Evolutionary conservation across 1,140 invertebrate species (phyloP), one percentile per base, ranked within the genome.

Genomic region (Hyposmocoma kahamanoa): DNA sequence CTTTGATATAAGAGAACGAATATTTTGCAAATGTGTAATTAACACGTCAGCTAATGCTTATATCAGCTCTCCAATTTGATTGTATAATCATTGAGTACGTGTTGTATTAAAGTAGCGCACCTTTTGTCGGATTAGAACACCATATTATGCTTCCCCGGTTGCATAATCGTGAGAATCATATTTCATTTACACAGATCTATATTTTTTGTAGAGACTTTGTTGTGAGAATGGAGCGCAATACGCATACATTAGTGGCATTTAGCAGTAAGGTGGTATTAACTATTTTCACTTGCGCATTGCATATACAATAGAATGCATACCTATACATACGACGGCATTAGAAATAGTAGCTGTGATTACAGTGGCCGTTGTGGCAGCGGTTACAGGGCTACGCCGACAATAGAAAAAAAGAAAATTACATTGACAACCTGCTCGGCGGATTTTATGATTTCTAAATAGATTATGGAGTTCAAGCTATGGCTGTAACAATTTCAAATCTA

Each of bases 121-220:
- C 70, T 76, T 78, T 74, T 70, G 68, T 74, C 61, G 55, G 62
- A 67, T 62, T 60, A 44, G 51, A 65, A 62, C 52, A 48, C 50
- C 43, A 50, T 59, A 56, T 70, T 66, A 69, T 67, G 63, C 58
- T 65, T 59, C 50, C 56, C 52, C 42, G 47, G 61, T 71, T 67
- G 59, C 55, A 55, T 59, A 69, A 72, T 52, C 46, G 50, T 58
- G 50, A 59, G 56, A 66, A 66, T 60, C 41, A 36, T 62, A 47
- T 60, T 59, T 36, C 48, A 55, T 53, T 58, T 58, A 38, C 44
- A 45, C 15, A 30, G 45, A 36, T 44, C 15, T 22, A 46, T 28
- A 45, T 24, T 56, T 54, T 56, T 56, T 54, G 26, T 47, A 52
- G 5, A 3, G 5, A 6, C 13, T 36, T 19, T 20, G 20, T 15